These are phyloP conservation scores for Notiomystis cincta DNA, from an alignment of 2,113 vertebrate species.

Conservation along the genomic window DNA sequence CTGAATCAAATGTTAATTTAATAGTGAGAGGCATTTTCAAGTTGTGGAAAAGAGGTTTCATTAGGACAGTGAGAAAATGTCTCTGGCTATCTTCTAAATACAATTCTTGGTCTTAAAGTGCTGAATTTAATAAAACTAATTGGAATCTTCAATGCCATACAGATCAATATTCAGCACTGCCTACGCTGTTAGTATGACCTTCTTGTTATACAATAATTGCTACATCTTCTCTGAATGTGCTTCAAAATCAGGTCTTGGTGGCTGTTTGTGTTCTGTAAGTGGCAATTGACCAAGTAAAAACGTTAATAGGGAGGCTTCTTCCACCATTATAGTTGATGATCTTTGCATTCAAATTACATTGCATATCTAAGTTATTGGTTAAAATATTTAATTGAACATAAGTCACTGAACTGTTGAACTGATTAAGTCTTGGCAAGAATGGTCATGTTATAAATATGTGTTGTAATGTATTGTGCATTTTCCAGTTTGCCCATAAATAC, in stretches of 20 bases:
- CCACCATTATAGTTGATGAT: not conserved
- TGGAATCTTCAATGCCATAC: not conserved
- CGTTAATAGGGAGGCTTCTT: not conserved
- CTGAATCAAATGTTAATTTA: not conserved
- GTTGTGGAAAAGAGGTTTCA: not conserved
- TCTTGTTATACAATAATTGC: not conserved
- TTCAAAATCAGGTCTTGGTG: not conserved
- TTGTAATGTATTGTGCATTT: not conserved
- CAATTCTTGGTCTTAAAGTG: not conserved
- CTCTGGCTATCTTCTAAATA: not conserved
- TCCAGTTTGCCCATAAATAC: not conserved
- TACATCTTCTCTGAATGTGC: not conserved
- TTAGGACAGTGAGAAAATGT: not conserved
- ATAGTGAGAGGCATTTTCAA: not conserved
- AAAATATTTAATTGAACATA: not conserved
- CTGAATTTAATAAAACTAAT: not conserved
- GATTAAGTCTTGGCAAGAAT: not conserved
- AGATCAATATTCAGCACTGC: not conserved
- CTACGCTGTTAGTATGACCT: not conserved
- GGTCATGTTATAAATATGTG: not conserved
- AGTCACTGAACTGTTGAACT: not conserved
- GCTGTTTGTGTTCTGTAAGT: not conserved
- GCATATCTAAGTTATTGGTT: not conserved
- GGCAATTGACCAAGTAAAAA: not conserved
- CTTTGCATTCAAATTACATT: not conserved